Percentiles rank a stretch among this genome's conserved stretches.
Evolutionary conservation across 2,888 invertebrate species (phyloP).

Genomic region (Brachypalpus laphriformis): DNA sequence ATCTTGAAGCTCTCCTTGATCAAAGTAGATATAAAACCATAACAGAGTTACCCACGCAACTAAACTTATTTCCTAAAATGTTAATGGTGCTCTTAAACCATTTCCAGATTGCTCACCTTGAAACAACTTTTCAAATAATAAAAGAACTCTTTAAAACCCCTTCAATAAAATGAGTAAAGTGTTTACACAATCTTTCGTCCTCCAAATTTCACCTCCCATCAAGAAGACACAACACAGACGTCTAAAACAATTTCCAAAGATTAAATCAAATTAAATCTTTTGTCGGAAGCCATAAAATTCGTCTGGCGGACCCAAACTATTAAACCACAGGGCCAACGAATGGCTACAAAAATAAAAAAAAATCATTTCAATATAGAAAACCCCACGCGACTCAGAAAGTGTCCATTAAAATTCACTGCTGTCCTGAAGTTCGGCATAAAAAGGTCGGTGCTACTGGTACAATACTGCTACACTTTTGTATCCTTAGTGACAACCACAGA

Average conservation of each 20-base stretch:
- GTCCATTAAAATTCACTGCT: constrained; percentile 73
- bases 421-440: constrained; percentile 64
- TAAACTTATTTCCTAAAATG: too few relatives aligned
- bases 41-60: too few relatives aligned
- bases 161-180: background rate
- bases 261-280: constrained; percentile 82
- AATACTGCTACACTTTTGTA: constrained; percentile 51
- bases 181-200: background rate
- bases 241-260: constrained; percentile 73
- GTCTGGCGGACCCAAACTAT: constrained; percentile 79
- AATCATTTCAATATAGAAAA: constrained; percentile 64
- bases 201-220: background rate
- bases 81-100: too few relatives aligned
- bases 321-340: constrained; percentile 75
- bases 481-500: constrained; percentile 70
- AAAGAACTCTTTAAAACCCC: background rate
- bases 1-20: too few relatives aligned
- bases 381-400: constrained; percentile 69
- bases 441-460: constrained; percentile 49
- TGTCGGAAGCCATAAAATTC: constrained; percentile 81
- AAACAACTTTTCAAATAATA: background rate
- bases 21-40: too few relatives aligned
- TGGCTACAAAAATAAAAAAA: constrained; percentile 25
- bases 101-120: too few relatives aligned
- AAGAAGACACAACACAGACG: constrained; percentile 62